Evolutionary conservation across 2,113 vertebrate genomes (phyloP).

Genomic region (Serilophus lunatus): DNA sequence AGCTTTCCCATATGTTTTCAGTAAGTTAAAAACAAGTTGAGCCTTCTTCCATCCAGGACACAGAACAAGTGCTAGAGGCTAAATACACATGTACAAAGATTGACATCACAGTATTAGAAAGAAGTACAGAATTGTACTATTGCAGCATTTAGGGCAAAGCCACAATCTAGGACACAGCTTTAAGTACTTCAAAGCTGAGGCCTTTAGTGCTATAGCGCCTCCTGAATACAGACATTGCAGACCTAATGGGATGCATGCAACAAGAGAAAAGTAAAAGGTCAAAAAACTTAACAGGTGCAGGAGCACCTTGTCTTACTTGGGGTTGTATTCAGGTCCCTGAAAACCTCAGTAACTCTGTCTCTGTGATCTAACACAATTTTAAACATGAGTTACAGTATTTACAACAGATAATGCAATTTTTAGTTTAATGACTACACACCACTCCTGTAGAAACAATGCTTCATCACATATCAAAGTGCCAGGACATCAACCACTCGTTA

Average conservation of each 20-base stretch:
- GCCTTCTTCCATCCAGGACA: constrained; percentile 90
- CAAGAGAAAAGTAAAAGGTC: neutral
- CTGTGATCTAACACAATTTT: neutral
- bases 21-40: constrained; percentile 77
- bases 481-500: neutral
- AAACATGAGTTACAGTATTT: neutral
- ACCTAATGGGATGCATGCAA: neutral
- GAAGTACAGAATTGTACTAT: neutral
- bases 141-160: neutral
- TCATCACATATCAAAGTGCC: neutral
- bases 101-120: neutral
- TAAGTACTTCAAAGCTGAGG: neutral
- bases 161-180: neutral
- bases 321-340: neutral
- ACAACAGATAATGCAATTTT: neutral
- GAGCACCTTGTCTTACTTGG: neutral
- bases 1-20: constrained; percentile 62
- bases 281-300: neutral
- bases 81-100: neutral
- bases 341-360: neutral
- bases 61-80: constrained; percentile 87
- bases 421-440: neutral
- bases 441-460: neutral
- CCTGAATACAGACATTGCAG: neutral
- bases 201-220: neutral